Evolutionary conservation across 2,888 invertebrate genomes (phyloP).

Genomic region (Mythimna albipuncta): DNA sequence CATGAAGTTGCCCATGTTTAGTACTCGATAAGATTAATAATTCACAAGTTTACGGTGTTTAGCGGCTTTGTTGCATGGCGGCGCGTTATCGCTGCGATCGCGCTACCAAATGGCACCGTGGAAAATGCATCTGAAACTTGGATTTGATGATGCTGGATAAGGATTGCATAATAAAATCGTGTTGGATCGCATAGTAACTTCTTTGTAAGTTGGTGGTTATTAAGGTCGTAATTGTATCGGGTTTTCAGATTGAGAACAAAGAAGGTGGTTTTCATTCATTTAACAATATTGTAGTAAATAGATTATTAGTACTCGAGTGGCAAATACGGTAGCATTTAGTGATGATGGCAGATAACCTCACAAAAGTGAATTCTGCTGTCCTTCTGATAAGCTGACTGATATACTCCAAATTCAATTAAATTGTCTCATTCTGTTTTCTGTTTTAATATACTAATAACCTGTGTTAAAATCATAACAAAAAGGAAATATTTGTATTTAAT

Average conservation of each 20-base stretch:
- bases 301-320: too few relatives aligned
- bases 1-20: slow-evolving; percentile 84
- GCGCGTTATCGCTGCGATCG: slow-evolving; percentile 83
- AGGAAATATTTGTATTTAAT: too few relatives aligned
- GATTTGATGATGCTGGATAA: slow-evolving; percentile 49
- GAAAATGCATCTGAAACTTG: slow-evolving; percentile 76
- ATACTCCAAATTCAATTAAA: background rate
- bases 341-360: background rate
- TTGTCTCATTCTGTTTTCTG: too few relatives aligned
- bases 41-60: slow-evolving; percentile 90
- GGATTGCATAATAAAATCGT: background rate
- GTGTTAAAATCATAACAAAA: too few relatives aligned
- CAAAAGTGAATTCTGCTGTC: background rate
- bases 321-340: background rate
- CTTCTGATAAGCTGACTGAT: background rate
- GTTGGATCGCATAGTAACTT: background rate
- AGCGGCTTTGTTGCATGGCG: slow-evolving; percentile 86
- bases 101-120: slow-evolving; percentile 79
- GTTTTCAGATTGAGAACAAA: background rate
- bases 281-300: background rate
- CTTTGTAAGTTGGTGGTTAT: background rate
- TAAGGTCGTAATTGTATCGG: background rate
- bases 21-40: slow-evolving; percentile 89
- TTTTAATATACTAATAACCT: too few relatives aligned
- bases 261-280: background rate